These are phyloP conservation scores for Erinaceus europaeus DNA, from an alignment of 2,113 vertebrate genomes.

Conservation along the genomic window DNA sequence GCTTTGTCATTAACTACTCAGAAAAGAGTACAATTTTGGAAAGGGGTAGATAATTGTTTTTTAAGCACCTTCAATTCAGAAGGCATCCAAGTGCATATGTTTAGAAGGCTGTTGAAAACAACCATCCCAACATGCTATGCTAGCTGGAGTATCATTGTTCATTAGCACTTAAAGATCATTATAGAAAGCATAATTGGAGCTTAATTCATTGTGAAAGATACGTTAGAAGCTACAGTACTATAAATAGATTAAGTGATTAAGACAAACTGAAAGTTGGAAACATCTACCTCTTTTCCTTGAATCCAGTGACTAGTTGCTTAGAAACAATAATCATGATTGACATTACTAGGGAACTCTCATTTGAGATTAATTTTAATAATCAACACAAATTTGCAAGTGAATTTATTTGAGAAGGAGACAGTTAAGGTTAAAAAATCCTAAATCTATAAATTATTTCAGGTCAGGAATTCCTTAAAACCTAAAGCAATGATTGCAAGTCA, in stretches of 20 bases:
- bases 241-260: constrained; percentile 26
- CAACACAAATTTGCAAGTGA: background rate
- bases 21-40: background rate
- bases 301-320: background rate
- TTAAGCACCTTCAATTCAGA: constrained; percentile 45
- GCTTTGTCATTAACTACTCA: constrained; percentile 1
- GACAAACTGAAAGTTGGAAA: constrained; percentile 15
- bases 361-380: constrained; percentile 7
- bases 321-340: background rate
- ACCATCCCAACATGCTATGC: background rate
- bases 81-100: constrained; percentile 6
- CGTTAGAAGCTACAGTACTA: constrained; percentile 13
- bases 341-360: background rate
- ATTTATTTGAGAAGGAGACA: constrained; percentile 11
- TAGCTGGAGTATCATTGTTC: constrained; percentile 24
- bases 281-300: background rate
- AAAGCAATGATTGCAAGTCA: background rate
- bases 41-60: background rate
- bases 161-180: constrained; percentile 43
- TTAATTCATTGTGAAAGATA: constrained; percentile 23
- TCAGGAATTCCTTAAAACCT: background rate
- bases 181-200: constrained; percentile 30
- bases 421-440: background rate
- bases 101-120: constrained; percentile 23
- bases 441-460: background rate